Conservation (phyloP, 2,888 invertebrate species). For the Salticus scenicus region DNA sequence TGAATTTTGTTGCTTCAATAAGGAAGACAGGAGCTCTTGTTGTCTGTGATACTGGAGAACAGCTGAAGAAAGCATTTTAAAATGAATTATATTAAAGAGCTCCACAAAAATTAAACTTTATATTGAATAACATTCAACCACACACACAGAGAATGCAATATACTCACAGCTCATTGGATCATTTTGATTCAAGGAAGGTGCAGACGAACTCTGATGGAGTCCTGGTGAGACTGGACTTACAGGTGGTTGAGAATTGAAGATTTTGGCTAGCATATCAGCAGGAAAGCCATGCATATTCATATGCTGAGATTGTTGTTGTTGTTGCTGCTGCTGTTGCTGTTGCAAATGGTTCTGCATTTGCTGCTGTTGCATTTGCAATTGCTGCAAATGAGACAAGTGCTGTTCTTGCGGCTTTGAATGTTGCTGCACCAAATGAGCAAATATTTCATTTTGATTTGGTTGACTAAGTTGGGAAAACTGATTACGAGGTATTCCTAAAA, state of each 20-base stretch:
- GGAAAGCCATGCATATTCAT: conserved; percentile 36
- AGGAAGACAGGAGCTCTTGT: conserved; percentile 50
- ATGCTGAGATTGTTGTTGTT: conserved; percentile 27
- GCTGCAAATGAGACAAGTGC: conserved; percentile 41
- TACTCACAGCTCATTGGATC: conserved; percentile 15
- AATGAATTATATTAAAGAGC: not conserved
- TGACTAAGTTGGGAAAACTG: conserved; percentile 33
- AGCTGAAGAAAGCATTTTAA: conserved; percentile 21
- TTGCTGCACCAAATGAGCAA: conserved; percentile 53
- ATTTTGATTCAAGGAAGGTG: conserved; percentile 43
- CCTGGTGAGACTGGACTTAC: conserved; percentile 49
- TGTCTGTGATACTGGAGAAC: conserved; percentile 58
- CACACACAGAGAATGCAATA: no score
- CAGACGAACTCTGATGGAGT: conserved; percentile 33
- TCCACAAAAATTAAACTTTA: no score
- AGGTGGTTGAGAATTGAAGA: conserved; percentile 43
- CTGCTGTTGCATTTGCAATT: conserved; percentile 37
- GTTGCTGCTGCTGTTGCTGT: conserved; percentile 18
- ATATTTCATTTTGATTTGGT: conserved; percentile 40
- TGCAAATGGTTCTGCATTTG: conserved; percentile 47
- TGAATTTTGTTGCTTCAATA: conserved; percentile 52
- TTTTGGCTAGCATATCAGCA: conserved; percentile 56
- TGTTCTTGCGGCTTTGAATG: conserved; percentile 40
- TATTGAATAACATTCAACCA: no score
- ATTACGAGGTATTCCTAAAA: conserved; percentile 23